These are phyloP conservation scores for Hydropotes inermis DNA, from an alignment of 2,113 vertebrate species.

Conservation along the genomic window DNA sequence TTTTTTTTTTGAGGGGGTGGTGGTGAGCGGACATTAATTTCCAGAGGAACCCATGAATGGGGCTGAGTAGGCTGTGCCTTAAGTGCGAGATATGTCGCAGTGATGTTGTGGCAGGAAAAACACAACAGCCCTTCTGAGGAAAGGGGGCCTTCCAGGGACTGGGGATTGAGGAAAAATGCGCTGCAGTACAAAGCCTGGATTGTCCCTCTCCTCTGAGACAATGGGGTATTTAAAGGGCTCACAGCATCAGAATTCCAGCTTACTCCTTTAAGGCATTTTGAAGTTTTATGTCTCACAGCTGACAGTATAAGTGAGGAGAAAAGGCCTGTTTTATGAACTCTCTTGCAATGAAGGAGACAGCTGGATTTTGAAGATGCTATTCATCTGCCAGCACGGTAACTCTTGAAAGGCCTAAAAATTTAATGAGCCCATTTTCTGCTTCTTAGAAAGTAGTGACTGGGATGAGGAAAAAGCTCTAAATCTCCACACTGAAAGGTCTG, in stretches of 20 bases:
- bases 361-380: neutral
- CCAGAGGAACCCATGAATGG: conserved; percentile 86
- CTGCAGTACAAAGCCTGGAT: conserved; percentile 86
- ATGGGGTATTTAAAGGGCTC: conserved; percentile 77
- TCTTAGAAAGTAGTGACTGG: neutral
- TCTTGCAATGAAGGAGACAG: neutral
- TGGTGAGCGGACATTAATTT: conserved; percentile 77
- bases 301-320: neutral
- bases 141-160: conserved; percentile 84
- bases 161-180: conserved; percentile 79
- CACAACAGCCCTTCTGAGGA: conserved; percentile 85
- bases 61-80: conserved; percentile 81
- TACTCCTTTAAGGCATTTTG: conserved; percentile 77
- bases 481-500: neutral
- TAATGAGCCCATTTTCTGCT: neutral
- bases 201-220: conserved; percentile 83
- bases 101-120: conserved; percentile 85
- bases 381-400: neutral
- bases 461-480: neutral
- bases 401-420: neutral
- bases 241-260: conserved; percentile 83
- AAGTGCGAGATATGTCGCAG: conserved; percentile 82
- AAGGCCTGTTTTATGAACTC: neutral
- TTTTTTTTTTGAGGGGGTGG: conserved; percentile 16
- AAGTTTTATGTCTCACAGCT: conserved; percentile 35